phyloP scores from a whole-genome alignment of 2,113 vertebrate genomes.

The Pelusios castaneus region DNA sequence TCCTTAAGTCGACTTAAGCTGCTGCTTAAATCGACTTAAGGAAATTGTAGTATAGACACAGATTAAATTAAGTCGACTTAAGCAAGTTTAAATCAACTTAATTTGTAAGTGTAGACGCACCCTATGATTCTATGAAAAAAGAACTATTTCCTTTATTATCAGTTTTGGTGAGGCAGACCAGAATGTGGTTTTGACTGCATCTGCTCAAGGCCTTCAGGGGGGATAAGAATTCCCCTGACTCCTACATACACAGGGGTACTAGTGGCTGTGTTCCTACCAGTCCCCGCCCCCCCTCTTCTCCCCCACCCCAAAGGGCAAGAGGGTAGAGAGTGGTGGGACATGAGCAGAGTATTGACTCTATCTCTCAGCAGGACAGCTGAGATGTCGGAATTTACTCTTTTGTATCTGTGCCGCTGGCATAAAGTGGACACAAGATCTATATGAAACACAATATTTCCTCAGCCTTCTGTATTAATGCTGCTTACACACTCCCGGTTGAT shows the following conservation, averaged over 20 bases:
- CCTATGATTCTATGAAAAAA: no score
- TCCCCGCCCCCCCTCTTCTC: not conserved
- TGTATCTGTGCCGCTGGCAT: not conserved
- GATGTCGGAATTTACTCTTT: no score
- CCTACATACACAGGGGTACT: not conserved
- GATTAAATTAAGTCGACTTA: no score
- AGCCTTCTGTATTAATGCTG: not conserved
- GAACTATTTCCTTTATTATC: not conserved
- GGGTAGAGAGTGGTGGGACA: not conserved
- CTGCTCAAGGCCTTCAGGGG: not conserved
- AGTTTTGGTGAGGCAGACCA: not conserved
- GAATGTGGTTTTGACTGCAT: not conserved
- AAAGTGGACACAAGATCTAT: not conserved
- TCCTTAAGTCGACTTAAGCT: no score
- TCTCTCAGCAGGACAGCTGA: not conserved
- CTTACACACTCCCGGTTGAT: not conserved
- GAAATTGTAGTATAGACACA: no score
- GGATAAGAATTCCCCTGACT: not conserved
- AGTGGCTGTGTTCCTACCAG: not conserved
- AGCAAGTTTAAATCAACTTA: no score
- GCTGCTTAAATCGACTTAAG: no score
- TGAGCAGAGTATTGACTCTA: not conserved
- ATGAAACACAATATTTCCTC: not conserved
- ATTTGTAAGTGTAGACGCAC: no score
- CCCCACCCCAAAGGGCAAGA: not conserved